phyloP scores from a whole-genome alignment of 2,888 invertebrate species.

The Drosophila cracens region DNA sequence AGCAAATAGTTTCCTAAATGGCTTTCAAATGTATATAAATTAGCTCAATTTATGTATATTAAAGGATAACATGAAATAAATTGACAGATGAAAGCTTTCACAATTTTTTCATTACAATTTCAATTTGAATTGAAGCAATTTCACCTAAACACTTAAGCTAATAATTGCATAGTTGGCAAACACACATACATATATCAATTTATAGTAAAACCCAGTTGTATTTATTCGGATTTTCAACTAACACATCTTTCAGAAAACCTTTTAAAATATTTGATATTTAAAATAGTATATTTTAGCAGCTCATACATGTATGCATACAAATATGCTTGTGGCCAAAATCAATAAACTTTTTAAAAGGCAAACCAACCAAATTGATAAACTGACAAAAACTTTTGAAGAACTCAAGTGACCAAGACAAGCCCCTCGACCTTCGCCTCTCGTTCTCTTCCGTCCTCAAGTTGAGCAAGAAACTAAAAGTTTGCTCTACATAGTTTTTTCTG shows the following conservation, averaged over 20 bases:
- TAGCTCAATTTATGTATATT: conserved; percentile 7
- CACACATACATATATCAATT: not conserved
- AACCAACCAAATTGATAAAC: conserved; percentile 58
- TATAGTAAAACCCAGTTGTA: not conserved
- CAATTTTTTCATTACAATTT: not conserved
- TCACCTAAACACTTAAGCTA: conserved; percentile 3
- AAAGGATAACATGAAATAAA: not conserved
- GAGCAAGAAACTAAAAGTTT: conserved; percentile 26
- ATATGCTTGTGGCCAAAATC: conserved; percentile 30
- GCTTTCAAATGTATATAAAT: conserved; percentile 23
- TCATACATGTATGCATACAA: conserved; percentile 7
- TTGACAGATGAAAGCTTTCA: not conserved
- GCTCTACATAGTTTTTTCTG: conserved; percentile 2
- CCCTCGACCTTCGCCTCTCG: not conserved
- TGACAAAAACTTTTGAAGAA: conserved; percentile 58
- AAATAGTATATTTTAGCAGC: conserved; percentile 3
- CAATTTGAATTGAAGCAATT: not conserved
- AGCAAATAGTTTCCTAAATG: conserved; percentile 3
- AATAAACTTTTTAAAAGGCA: conserved; percentile 48
- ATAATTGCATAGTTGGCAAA: not conserved
- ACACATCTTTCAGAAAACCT: not conserved
- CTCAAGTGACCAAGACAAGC: conserved; percentile 11
- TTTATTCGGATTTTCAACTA: conserved; percentile 4
- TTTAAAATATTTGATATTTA: conserved; percentile 14
- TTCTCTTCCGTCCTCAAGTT: not conserved